Conservation (phyloP, 2,888 invertebrate species). For the Drosophila phalerata region DNA sequence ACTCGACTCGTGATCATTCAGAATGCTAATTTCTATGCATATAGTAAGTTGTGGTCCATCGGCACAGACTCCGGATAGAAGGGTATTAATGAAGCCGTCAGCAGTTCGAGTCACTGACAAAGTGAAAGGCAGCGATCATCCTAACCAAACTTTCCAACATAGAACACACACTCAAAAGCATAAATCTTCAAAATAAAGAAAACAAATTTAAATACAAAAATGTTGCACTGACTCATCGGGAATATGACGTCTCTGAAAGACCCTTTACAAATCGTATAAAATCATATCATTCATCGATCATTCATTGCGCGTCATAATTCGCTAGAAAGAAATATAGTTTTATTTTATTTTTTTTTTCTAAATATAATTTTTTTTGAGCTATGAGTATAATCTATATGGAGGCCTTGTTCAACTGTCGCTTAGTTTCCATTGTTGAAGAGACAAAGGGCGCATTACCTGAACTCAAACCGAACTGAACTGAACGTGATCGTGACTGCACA, state of each 20-base stretch:
- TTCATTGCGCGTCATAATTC: conserved; percentile 81
- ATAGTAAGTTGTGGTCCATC: conserved; percentile 25
- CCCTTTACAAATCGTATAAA: conserved; percentile 45
- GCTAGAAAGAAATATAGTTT: conserved; percentile 71
- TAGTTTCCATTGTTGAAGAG: conserved; percentile 49
- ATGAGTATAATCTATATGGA: conserved; percentile 36
- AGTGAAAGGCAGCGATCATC: conserved; percentile 53
- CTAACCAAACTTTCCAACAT: conserved; percentile 20
- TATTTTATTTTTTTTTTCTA: conserved; percentile 24
- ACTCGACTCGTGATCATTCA: conserved; percentile 60
- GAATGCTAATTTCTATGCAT: conserved; percentile 50
- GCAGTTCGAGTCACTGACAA: conserved; percentile 68
- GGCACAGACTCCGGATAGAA: neutral
- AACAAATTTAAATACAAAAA: neutral
- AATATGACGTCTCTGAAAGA: conserved; percentile 29
- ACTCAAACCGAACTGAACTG: conserved; percentile 33
- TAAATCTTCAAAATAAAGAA: neutral
- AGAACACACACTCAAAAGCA: conserved; percentile 13
- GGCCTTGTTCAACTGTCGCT: conserved; percentile 68
- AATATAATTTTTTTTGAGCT: neutral
- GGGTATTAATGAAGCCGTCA: conserved; percentile 84
- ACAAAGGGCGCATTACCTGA: conserved; percentile 74
- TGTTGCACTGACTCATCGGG: conserved; percentile 64
- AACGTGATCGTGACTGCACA: conserved; percentile 79
- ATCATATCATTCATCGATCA: conserved; percentile 82